These are phyloP conservation scores for Fukomys damarensis DNA, from an alignment of 2,113 vertebrate species.

Conservation along the genomic window DNA sequence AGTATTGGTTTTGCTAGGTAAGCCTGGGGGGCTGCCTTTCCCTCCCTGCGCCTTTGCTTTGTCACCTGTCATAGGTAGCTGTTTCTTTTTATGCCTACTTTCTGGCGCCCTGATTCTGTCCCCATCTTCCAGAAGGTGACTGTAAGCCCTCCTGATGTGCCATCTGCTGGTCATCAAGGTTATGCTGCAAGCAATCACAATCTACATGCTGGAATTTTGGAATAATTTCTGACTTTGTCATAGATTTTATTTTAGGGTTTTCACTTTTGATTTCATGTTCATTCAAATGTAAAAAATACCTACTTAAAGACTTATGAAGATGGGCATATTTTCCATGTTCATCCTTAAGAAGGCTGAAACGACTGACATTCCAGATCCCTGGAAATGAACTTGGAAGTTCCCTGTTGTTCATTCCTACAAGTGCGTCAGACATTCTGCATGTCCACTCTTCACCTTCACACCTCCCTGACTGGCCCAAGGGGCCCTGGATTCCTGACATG, in stretches of 20 bases:
- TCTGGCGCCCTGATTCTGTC: neutral
- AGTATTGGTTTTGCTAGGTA: neutral
- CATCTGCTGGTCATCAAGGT: neutral
- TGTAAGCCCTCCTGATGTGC: neutral
- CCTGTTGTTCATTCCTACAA: neutral
- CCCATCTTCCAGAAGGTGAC: neutral
- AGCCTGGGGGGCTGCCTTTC: neutral
- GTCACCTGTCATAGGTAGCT: neutral
- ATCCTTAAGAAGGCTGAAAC: neutral
- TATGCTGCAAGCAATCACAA: too few relatives aligned
- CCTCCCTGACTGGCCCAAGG: neutral
- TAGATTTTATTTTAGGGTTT: slow-evolving; percentile 21
- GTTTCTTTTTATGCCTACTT: neutral
- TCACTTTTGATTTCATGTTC: neutral
- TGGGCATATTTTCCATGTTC: neutral
- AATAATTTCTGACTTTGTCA: neutral
- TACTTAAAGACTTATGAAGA: neutral
- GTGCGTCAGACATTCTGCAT: neutral
- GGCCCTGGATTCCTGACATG: neutral
- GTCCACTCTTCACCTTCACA: neutral
- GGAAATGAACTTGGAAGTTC: neutral
- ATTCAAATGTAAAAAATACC: neutral
- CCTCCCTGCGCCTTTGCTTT: neutral
- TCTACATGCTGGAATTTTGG: neutral
- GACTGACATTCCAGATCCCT: neutral